Evolutionary conservation across 2,113 vertebrate species (phyloP).

Genomic region (Paedocypris sp.): DNA sequence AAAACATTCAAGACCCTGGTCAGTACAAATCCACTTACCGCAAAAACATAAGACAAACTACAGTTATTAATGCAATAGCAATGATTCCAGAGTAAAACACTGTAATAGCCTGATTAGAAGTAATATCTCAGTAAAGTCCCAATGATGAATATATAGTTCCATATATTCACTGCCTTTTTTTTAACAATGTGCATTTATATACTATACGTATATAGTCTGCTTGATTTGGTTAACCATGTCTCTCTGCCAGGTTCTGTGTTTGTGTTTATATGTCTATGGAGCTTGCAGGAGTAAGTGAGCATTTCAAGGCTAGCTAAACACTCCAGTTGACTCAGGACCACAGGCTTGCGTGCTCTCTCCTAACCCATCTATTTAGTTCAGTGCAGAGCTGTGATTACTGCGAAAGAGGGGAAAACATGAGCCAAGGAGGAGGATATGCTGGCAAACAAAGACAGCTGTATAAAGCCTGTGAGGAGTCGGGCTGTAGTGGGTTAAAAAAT

Average conservation of each 20-base stretch:
- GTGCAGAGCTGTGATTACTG: conserved; percentile 40
- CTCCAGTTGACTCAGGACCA: conserved; percentile 31
- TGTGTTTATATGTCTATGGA: conserved; percentile 32
- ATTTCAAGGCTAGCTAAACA: conserved; percentile 19
- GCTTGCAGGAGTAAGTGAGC: conserved; percentile 34
- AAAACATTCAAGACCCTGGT: no score
- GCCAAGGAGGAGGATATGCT: conserved; percentile 29
- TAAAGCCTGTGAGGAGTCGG: conserved; percentile 13
- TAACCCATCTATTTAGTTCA: conserved; percentile 32
- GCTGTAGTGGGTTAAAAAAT: conserved; percentile 27
- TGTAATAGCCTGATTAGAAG: conserved; percentile 5
- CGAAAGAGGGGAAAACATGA: conserved; percentile 32
- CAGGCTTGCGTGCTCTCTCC: conserved; percentile 33
- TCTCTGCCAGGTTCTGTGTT: conserved; percentile 16
- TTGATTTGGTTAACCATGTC: conserved; percentile 1
- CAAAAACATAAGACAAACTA: neutral
- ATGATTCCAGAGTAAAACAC: neutral
- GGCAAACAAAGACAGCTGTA: conserved; percentile 19
- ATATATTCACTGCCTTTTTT: no score
- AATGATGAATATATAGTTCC: no score
- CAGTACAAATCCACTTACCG: neutral
- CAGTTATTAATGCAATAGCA: neutral
- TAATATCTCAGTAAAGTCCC: no score
- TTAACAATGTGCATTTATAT: neutral
- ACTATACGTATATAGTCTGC: neutral